Percentiles rank a stretch among this genome's conserved stretches.
These are phyloP conservation scores for Chlorospingus semifuscus DNA, from an alignment of 2,797 vertebrate species.

Conservation along the genomic window DNA sequence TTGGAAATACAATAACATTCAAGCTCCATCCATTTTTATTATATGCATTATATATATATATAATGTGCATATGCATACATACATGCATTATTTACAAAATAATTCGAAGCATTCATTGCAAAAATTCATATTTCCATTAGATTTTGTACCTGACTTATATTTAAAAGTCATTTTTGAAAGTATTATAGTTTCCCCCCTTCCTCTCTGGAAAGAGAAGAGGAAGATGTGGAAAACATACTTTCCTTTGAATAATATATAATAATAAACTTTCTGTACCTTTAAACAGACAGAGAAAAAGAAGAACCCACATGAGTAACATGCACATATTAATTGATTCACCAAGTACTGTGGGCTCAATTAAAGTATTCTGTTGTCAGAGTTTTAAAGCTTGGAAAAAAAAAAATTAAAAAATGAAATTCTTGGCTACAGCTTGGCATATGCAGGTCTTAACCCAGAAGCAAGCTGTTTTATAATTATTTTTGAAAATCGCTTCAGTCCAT, in stretches of 20 bases:
- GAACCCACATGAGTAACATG: neutral
- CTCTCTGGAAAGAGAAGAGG: neutral
- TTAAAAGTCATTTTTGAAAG: slow-evolving; percentile 33
- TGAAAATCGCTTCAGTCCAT: slow-evolving; percentile 63
- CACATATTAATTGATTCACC: slow-evolving; percentile 19
- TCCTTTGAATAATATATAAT: neutral
- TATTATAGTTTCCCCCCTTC: neutral
- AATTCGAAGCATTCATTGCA: slow-evolving; percentile 27
- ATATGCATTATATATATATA: neutral
- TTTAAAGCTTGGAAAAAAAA: neutral
- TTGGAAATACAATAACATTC: neutral
- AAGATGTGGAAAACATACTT: slow-evolving; percentile 33
- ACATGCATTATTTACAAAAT: neutral
- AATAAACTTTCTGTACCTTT: slow-evolving; percentile 33
- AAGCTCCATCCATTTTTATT: neutral
- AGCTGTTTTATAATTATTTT: slow-evolving; percentile 69
- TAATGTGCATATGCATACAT: neutral
- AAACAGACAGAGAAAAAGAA: slow-evolving; percentile 49
- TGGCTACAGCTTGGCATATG: slow-evolving; percentile 58
- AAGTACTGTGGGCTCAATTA: slow-evolving; percentile 34
- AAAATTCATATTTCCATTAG: slow-evolving; percentile 50
- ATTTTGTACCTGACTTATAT: slow-evolving; percentile 45
- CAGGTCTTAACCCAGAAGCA: slow-evolving; percentile 65
- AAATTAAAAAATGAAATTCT: neutral
- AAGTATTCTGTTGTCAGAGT: slow-evolving; percentile 46